A percentile compares a stretch with the other conserved stretches of the same genome.
phyloP scores from a whole-genome alignment of 1,140 invertebrate genomes.

The Heliconius nattereri region DNA sequence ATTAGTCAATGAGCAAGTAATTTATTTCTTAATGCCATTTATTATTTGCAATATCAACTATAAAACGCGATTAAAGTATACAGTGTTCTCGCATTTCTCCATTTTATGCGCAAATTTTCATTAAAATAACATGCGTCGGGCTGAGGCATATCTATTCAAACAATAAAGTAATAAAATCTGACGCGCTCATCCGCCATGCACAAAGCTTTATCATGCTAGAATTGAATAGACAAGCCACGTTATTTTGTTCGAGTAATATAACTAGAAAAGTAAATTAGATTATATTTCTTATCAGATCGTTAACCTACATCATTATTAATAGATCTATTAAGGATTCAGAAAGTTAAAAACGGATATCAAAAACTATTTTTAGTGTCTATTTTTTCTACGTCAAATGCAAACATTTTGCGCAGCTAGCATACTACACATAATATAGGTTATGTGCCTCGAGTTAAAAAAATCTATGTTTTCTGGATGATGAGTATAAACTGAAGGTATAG shows the following conservation, averaged over 20 bases:
- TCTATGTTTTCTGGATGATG: neutral
- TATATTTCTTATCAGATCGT: neutral
- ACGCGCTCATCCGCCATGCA: constrained; percentile 77
- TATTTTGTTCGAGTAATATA: constrained; percentile 21
- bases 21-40: constrained; percentile 36
- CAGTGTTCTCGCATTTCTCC: constrained; percentile 20
- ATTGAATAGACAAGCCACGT: constrained; percentile 65
- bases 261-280: constrained; percentile 62
- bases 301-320: neutral
- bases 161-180: constrained; percentile 72
- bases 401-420: constrained; percentile 27
- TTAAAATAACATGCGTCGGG: constrained; percentile 76
- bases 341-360: neutral
- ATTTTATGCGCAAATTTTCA: constrained; percentile 58
- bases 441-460: neutral
- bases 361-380: constrained; percentile 17
- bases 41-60: constrained; percentile 58
- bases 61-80: constrained; percentile 46
- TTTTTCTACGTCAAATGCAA: constrained; percentile 28
- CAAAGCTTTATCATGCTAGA: constrained; percentile 78
- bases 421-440: constrained; percentile 16
- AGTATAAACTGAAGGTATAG: neutral
- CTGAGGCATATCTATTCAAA: constrained; percentile 76
- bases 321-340: neutral
- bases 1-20: constrained; percentile 5